Base-by-base conservation (phyloP, 2,888 invertebrate genomes). In the Agonopterix arenella region DNA sequence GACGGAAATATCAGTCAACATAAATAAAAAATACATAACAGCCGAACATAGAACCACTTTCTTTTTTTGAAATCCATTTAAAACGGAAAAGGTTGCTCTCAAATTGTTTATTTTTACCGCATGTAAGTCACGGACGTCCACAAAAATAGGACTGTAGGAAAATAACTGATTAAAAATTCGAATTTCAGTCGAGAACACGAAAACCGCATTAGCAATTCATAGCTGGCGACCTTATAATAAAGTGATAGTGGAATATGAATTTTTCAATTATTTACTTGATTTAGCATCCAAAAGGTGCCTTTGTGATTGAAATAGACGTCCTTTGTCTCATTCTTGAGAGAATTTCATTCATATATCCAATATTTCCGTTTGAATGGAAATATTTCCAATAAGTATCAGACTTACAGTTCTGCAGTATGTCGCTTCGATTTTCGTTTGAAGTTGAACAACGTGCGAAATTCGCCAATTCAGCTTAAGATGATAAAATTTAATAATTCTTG, bases 341-440 rank as follows among this genome's bases (percentile, higher is more conserved):
- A 80, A 76, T 76, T 76, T 76, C 71, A 76, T 80, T 80, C 73
- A 76, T 76, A 78, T 72, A 73, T 74, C 70, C 73, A 68, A 81
- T 75, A 80, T 75, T 80, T 81, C 78, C 80, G 67, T 58, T 55
- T 74, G 71, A 75, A 73, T 77, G 72, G 76, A 76, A 76, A 81
- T 77, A 81, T 84, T 82, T 83, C 69, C 82, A 84, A 83, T 84
- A 83, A 76, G 76, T 68, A 70, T 62, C 60, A 62, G 57, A 60
- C 55, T 56, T 58, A 61, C 58, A 64, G 70, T 64, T 72, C 68
- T 67, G 62, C 68, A 72, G 72, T 68, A 65, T 64, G 68, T 67
- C 66, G 61, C 60, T 59, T 51, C 54, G 61, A 66, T 65, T 70
- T 28, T 28, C 28, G 5, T 28, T 28, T 66, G 61, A 62, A 68